Conservation (phyloP, 2,797 vertebrate genomes). For the Hydrocynus forskahlii region DNA sequence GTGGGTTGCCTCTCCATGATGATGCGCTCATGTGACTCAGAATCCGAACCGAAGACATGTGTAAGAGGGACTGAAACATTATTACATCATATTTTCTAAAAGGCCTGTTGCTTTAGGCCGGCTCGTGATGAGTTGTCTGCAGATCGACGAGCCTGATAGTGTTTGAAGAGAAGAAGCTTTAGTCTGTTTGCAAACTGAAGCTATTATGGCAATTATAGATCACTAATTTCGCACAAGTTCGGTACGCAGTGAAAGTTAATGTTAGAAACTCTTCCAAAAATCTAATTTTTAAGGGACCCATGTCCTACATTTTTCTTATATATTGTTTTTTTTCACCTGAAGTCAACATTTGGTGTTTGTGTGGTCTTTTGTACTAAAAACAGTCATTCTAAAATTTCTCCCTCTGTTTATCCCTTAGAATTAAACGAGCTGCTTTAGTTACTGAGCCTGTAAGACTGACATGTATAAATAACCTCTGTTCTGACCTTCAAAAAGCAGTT, state of each 20-base stretch:
- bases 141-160: not conserved
- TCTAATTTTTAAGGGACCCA: too few species aligned
- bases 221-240: not conserved
- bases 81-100: conserved; percentile 33
- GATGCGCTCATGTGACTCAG: conserved; percentile 14
- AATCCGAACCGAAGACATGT: conserved; percentile 1
- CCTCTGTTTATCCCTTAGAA: too few species aligned
- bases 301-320: too few species aligned
- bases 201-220: not conserved
- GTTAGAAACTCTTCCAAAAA: not conserved
- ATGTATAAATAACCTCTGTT: too few species aligned
- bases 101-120: not conserved
- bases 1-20: conserved; percentile 24
- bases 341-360: too few species aligned
- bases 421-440: too few species aligned
- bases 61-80: conserved; percentile 13
- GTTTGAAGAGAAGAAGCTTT: not conserved
- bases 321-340: too few species aligned
- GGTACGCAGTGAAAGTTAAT: not conserved
- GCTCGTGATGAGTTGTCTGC: not conserved
- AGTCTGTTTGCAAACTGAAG: not conserved
- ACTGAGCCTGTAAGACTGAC: too few species aligned
- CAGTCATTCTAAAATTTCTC: too few species aligned
- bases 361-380: too few species aligned
- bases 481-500: too few species aligned